These are phyloP conservation scores for Rhodinocichla rosea DNA, from an alignment of 2,113 vertebrate genomes.

Conservation along the genomic window DNA sequence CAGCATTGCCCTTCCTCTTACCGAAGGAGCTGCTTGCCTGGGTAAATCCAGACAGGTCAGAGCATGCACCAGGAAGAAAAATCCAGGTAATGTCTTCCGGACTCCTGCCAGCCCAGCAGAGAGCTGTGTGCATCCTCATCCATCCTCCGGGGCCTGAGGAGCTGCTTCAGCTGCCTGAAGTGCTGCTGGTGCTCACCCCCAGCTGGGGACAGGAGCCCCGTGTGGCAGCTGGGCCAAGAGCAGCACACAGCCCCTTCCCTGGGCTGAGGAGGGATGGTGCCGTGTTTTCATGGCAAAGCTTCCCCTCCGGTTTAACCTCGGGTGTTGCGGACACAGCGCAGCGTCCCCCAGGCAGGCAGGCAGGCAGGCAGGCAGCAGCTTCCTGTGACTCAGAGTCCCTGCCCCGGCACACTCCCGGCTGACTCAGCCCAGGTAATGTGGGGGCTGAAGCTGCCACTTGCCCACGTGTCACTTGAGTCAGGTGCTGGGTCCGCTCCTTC, in stretches of 20 bases:
- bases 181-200: background rate
- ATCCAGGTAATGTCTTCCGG: background rate
- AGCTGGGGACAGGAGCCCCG: background rate
- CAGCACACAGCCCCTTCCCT: background rate
- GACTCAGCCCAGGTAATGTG: background rate
- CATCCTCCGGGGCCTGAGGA: background rate
- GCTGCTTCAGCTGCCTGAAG: background rate
- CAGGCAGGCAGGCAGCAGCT: background rate
- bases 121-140: background rate
- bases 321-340: background rate
- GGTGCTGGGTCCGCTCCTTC: background rate
- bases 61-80: background rate
- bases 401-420: background rate
- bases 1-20: background rate
- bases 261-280: background rate
- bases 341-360: background rate
- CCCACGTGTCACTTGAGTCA: background rate
- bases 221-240: background rate
- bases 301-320: background rate
- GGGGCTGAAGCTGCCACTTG: background rate
- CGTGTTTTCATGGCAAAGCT: fast-evolving
- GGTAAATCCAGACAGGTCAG: background rate
- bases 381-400: background rate
- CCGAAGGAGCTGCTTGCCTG: background rate
- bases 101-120: background rate